Evolutionary conservation across 2,797 vertebrate species (phyloP), one percentile per base, ranked within the genome.

Genomic region (Myotis planiceps): DNA sequence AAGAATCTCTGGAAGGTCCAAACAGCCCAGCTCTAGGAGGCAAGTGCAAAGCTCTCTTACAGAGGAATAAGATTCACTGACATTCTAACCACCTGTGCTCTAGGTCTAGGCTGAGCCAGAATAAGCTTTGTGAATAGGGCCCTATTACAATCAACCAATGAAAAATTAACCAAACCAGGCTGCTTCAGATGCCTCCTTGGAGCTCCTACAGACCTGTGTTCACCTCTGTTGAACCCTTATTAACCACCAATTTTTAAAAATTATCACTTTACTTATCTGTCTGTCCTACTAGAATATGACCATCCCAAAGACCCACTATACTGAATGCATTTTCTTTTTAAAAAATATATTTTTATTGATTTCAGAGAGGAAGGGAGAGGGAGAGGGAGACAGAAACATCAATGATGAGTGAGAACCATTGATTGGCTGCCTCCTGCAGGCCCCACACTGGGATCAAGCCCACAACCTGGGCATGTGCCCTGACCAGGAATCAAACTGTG

Each of bases 31-130:
- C 3, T 23, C 25, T 12, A 8, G 13, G 37, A 10, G 25, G 8
- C 1, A 83, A 4, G 1, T 1, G 2, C 10, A 13, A 39, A 66
- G 53, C 3, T 18, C 4, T 34, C 3, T 2, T 0, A 37, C 13
- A 60, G 42, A 63, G 49, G 7, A 74, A 10, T 3, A 18, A 42
- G 15, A 74, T 14, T 87, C 15, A 5, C 2, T 37, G n/a, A 7
- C 27, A 37, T 18, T 63, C 6, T 21, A 21, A 19, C 32, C 8
- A 39, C 18, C 6, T 32, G 45, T 9, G 29, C n/a, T 21, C 9
- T 14, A 32, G 23, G 6, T 65, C 53, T 69, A 42, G 8, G 3
- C 9, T 27, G 34, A 66, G 13, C 25, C 14, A 0, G n/a, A 65
- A 4, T 10, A 9, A 76, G 65, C 16, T 85, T 49, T 49, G 32